These are phyloP conservation scores for Calosoma granatense DNA, from an alignment of 1,140 invertebrate species.

Conservation along the genomic window DNA sequence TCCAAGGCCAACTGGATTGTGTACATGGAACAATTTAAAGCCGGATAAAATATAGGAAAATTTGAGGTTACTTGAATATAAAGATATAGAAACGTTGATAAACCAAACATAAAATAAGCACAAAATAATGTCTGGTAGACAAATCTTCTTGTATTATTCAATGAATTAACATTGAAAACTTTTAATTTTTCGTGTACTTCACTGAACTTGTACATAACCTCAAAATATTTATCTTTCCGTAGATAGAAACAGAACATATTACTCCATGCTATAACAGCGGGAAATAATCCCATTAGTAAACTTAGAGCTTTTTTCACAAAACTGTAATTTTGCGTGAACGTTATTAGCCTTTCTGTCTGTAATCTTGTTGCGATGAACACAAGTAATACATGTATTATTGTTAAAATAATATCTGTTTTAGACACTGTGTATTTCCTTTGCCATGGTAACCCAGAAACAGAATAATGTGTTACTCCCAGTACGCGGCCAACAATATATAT, in stretches of 20 bases:
- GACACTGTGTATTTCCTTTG: neutral
- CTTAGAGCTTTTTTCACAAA: neutral
- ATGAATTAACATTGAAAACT: too few relatives aligned
- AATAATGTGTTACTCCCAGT: neutral
- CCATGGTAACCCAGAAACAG: neutral
- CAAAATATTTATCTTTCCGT: neutral
- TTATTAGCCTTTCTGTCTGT: neutral
- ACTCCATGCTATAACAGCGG: neutral
- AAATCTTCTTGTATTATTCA: neutral
- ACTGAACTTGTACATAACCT: neutral
- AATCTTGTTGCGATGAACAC: neutral
- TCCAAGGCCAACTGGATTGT: neutral
- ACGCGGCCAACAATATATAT: neutral
- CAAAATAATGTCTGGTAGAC: neutral
- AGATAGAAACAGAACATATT: neutral
- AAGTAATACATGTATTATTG: neutral
- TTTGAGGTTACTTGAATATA: neutral
- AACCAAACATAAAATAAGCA: neutral
- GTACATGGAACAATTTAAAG: neutral
- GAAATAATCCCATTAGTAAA: neutral
- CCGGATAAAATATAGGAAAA: neutral
- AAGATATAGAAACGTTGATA: neutral
- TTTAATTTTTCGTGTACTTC: too few relatives aligned
- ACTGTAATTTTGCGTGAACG: neutral
- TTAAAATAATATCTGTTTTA: neutral